These are phyloP conservation scores for Drosophila pruinosa DNA, from an alignment of 1,140 invertebrate species.

Conservation along the genomic window DNA sequence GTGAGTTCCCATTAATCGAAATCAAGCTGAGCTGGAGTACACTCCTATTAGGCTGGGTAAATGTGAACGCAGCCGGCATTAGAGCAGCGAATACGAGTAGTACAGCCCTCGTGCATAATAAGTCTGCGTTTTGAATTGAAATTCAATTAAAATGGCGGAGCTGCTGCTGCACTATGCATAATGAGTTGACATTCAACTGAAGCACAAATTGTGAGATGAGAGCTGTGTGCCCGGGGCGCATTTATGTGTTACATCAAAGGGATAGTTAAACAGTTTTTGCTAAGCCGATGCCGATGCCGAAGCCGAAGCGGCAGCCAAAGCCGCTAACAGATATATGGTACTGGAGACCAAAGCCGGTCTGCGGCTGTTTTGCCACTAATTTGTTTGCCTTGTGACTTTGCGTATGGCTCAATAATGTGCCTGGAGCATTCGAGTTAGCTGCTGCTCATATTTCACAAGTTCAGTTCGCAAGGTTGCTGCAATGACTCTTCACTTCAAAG, in stretches of 20 bases:
- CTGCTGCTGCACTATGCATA: constrained; percentile 54
- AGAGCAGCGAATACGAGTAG: too few species aligned
- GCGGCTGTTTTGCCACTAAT: constrained; percentile 52
- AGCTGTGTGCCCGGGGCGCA: constrained; percentile 21
- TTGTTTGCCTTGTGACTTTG: constrained; percentile 60
- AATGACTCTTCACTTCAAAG: constrained; percentile 71
- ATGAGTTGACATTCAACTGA: constrained; percentile 49
- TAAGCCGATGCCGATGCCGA: constrained; percentile 16
- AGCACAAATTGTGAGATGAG: not conserved
- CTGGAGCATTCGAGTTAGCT: constrained; percentile 23
- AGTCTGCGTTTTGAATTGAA: constrained; percentile 47
- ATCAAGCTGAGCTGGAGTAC: not conserved
- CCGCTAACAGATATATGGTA: constrained; percentile 6
- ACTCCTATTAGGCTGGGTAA: constrained; percentile 13
- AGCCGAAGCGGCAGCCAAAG: too few species aligned
- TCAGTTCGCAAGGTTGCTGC: constrained; percentile 38
- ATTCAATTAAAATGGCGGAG: constrained; percentile 56
- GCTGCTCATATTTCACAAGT: constrained; percentile 55
- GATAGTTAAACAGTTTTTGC: constrained; percentile 64
- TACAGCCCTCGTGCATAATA: constrained; percentile 31
- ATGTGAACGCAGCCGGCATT: constrained; percentile 46
- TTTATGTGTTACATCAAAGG: constrained; percentile 58
- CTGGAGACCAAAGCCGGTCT: not conserved
- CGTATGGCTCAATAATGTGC: constrained; percentile 31
- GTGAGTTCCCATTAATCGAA: not conserved